Percentiles rank a stretch among this genome's conserved stretches.
Conservation (phyloP, 1,140 invertebrate species). For the Bombyx mandarina region DNA sequence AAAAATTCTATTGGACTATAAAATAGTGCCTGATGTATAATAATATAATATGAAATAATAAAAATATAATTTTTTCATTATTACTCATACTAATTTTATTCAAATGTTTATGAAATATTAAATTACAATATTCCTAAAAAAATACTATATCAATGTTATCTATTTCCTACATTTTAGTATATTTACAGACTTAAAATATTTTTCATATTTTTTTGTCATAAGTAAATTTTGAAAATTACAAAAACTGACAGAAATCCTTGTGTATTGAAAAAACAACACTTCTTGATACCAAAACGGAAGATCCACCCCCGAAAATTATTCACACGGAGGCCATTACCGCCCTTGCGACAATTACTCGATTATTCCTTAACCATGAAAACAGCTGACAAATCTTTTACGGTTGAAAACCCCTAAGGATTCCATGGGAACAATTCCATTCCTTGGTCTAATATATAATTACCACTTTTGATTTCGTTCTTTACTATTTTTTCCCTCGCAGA, state of each 20-base stretch:
- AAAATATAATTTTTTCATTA: no score
- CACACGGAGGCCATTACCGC: background rate
- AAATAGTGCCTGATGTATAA: background rate
- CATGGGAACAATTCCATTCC: slow-evolving; percentile 34
- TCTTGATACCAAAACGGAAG: no score
- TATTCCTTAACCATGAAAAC: background rate
- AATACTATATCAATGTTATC: no score
- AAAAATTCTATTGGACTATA: background rate
- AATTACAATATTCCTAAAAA: no score
- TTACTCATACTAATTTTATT: no score
- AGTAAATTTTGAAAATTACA: no score
- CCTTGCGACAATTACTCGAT: background rate
- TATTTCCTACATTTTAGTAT: no score
- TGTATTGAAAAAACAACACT: no score
- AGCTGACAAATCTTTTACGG: slow-evolving; percentile 4
- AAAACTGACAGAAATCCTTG: no score
- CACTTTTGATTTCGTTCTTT: slow-evolving; percentile 37
- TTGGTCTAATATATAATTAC: slow-evolving; percentile 32
- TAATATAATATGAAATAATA: background rate
- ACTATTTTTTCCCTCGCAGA: background rate
- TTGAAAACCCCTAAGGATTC: slow-evolving; percentile 20
- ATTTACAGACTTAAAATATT: no score
- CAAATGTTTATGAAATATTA: no score
- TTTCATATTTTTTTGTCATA: no score
- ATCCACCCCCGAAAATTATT: background rate